These are phyloP conservation scores for Ladona fulva DNA, from an alignment of 1,140 invertebrate species.

Conservation along the genomic window DNA sequence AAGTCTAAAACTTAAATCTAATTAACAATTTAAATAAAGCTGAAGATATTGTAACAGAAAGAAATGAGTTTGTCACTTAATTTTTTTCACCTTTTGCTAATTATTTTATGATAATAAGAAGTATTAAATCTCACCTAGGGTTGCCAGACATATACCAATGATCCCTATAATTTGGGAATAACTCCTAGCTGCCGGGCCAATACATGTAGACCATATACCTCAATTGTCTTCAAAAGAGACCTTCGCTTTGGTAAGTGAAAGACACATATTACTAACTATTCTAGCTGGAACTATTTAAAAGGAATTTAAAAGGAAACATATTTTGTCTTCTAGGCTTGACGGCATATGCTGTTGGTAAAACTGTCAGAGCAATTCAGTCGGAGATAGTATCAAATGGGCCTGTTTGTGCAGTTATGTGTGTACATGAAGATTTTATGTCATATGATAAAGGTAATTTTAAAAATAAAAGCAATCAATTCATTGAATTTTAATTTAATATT, in stretches of 20 bases:
- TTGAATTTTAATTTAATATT: too few species aligned
- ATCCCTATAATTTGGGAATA: conserved; percentile 65
- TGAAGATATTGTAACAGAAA: too few species aligned
- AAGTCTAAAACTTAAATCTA: too few species aligned
- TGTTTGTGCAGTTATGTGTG: conserved; percentile 82
- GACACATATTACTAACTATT: too few species aligned
- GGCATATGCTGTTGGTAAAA: conserved; percentile 57
- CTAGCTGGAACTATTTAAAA: too few species aligned
- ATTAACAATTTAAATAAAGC: too few species aligned
- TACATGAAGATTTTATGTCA: conserved; percentile 75
- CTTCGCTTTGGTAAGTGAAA: conserved; percentile 56
- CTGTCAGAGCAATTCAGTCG: conserved; percentile 62
- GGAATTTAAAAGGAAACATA: too few species aligned
- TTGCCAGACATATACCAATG: conserved; percentile 76
- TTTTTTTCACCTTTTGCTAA: too few species aligned
- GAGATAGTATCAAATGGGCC: conserved; percentile 86
- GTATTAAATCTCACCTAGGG: conserved; percentile 38
- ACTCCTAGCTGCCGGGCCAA: conserved; percentile 69
- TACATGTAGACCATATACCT: conserved; percentile 66
- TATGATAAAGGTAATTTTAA: conserved; percentile 63
- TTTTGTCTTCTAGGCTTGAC: conserved; percentile 42
- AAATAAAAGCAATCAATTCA: too few species aligned
- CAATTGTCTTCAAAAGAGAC: conserved; percentile 71
- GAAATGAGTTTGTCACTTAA: too few species aligned
- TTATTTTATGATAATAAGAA: too few species aligned